phyloP scores from a whole-genome alignment of 2,797 vertebrate species.

The Neostethus bicornis region DNA sequence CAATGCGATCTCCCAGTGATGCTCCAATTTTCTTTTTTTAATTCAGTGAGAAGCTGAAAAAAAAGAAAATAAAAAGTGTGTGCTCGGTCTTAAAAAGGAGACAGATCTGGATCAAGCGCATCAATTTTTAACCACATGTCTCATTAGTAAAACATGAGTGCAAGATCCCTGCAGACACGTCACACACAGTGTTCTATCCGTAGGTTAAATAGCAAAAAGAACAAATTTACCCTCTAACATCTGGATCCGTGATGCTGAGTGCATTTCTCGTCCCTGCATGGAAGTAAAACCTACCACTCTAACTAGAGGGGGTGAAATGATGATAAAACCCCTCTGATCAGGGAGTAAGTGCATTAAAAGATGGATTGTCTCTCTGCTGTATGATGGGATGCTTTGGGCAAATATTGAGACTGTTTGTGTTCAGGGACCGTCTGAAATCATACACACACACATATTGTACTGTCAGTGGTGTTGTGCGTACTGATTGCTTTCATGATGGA shows the following conservation, averaged over 20 bases:
- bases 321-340: constrained; percentile 48
- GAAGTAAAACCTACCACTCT: constrained; percentile 12
- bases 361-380: constrained; percentile 39
- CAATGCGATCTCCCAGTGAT: constrained; percentile 46
- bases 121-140: constrained; percentile 53
- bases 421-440: constrained; percentile 20
- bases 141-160: constrained; percentile 61
- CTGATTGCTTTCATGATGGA: constrained; percentile 56
- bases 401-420: constrained; percentile 28
- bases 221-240: constrained; percentile 12
- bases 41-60: constrained; percentile 34
- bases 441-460: neutral
- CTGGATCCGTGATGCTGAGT: constrained; percentile 23
- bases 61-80: constrained; percentile 16
- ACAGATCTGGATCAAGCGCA: constrained; percentile 48
- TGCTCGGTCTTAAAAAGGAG: constrained; percentile 15
- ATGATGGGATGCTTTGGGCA: constrained; percentile 34
- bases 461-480: constrained; percentile 2
- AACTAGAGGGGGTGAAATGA: constrained; percentile 28
- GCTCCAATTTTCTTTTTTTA: constrained; percentile 51
- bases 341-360: constrained; percentile 38
- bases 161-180: constrained; percentile 30
- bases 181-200: constrained; percentile 13
- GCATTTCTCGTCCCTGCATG: constrained; percentile 14
- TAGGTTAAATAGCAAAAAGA: constrained; percentile 3